Conservation (phyloP, 2,113 vertebrate species). For the Pteruthius melanotis region DNA sequence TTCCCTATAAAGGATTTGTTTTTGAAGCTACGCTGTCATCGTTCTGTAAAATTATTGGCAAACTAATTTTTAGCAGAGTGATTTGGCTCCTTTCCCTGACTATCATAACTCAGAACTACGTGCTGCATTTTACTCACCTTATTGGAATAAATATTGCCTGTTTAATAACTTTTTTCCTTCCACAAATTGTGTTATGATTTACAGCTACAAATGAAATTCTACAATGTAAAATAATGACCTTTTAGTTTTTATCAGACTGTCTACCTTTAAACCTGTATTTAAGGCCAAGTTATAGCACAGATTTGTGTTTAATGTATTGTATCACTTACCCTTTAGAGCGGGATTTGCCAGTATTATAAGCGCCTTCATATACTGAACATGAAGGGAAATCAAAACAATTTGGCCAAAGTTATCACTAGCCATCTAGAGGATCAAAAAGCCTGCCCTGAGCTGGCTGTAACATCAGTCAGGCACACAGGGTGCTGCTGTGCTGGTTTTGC, state of each 20-base stretch:
- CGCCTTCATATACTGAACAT: background rate
- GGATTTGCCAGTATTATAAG: constrained; percentile 27
- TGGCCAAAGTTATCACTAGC: background rate
- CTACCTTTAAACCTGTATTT: constrained; percentile 50
- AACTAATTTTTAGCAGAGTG: constrained; percentile 74
- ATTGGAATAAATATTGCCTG: constrained; percentile 68
- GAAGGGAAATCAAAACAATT: background rate
- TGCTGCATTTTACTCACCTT: constrained; percentile 67
- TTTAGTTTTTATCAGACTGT: constrained; percentile 60
- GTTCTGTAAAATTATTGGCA: constrained; percentile 76
- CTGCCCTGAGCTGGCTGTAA: background rate
- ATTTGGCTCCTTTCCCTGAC: constrained; percentile 55
- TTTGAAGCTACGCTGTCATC: constrained; percentile 69
- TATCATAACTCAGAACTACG: constrained; percentile 60
- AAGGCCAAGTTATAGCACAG: constrained; percentile 37
- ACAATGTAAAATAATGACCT: constrained; percentile 54
- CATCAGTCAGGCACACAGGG: background rate
- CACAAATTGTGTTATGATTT: constrained; percentile 61
- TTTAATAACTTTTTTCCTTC: constrained; percentile 63
- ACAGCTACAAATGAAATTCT: constrained; percentile 62
- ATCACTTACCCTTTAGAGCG: constrained; percentile 10
- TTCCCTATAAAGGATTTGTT: constrained; percentile 74
- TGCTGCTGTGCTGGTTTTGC: background rate
- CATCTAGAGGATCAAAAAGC: background rate
- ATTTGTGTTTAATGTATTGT: constrained; percentile 35